phyloP scores from a whole-genome alignment of 2,888 invertebrate species.

The Phlogophora meticulosa region DNA sequence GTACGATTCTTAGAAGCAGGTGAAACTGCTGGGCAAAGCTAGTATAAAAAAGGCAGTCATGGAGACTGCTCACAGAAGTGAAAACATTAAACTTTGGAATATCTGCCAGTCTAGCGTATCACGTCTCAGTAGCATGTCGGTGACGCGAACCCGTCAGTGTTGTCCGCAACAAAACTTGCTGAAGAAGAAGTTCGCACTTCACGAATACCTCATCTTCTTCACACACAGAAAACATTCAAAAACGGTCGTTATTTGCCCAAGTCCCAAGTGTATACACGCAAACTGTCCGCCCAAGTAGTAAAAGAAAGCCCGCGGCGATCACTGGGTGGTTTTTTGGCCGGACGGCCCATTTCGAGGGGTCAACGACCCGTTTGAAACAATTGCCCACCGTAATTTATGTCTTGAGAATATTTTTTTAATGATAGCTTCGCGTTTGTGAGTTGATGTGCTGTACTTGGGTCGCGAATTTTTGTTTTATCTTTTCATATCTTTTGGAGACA shows the following conservation, averaged over 20 bases:
- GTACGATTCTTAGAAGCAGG: too few species aligned
- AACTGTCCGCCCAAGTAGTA: conserved; percentile 68
- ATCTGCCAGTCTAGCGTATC: too few species aligned
- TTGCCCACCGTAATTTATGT: conserved; percentile 72
- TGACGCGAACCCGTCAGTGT: too few species aligned
- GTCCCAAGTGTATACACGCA: conserved; percentile 61
- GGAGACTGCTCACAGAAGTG: too few species aligned
- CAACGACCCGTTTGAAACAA: conserved; percentile 80
- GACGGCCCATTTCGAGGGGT: conserved; percentile 75
- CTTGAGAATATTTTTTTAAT: conserved; percentile 68
- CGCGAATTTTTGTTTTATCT: conserved; percentile 39
- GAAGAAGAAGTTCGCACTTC: background rate
- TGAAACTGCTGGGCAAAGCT: too few species aligned
- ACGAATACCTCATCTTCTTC: background rate
- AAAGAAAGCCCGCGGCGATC: conserved; percentile 71
- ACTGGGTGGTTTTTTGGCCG: conserved; percentile 79
- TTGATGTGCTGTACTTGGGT: conserved; percentile 50
- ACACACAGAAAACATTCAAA: conserved; percentile 22
- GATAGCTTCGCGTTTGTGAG: conserved; percentile 47
- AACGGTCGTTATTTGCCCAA: conserved; percentile 43
- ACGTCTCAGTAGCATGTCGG: too few species aligned
- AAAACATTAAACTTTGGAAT: too few species aligned
- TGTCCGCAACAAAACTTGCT: too few species aligned
- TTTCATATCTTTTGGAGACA: conserved; percentile 1
- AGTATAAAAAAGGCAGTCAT: too few species aligned